phyloP scores from a whole-genome alignment of 2,797 vertebrate species.

The Macroramphosus scolopax region DNA sequence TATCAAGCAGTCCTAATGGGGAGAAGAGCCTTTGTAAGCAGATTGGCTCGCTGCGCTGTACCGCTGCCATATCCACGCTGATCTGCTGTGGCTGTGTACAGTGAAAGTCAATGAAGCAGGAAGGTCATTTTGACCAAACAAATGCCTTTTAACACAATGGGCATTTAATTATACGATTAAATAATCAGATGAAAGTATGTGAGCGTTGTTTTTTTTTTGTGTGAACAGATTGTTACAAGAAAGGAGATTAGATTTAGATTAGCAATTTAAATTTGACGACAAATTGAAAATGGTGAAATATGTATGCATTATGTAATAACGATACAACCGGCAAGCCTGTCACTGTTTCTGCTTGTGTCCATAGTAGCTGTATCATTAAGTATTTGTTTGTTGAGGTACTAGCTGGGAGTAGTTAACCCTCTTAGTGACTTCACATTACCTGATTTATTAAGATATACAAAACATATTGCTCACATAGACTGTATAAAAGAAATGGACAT shows the following conservation, averaged over 20 bases:
- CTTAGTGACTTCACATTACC: too few species aligned
- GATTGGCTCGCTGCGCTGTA: conserved; percentile 41
- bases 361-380: too few species aligned
- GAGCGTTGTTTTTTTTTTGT: conserved; percentile 11
- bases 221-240: conserved; percentile 1
- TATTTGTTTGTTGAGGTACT: too few species aligned
- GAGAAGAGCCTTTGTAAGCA: conserved; percentile 62
- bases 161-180: conserved; percentile 21
- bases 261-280: too few species aligned
- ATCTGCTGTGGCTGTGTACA: conserved; percentile 36
- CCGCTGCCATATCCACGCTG: conserved; percentile 25
- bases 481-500: background rate
- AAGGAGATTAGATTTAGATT: too few species aligned
- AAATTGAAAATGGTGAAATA: too few species aligned
- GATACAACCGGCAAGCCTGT: too few species aligned
- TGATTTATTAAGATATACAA: too few species aligned
- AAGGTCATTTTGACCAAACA: conserved; percentile 39
- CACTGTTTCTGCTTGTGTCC: too few species aligned
- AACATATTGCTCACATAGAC: too few species aligned
- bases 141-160: conserved; percentile 7
- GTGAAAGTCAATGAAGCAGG: conserved; percentile 47
- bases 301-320: too few species aligned
- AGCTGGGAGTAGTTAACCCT: too few species aligned
- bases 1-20: conserved; percentile 58
- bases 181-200: conserved; percentile 11